Evolutionary conservation across 2,888 invertebrate species (phyloP).

Genomic region (Ichneumoninae sp.): DNA sequence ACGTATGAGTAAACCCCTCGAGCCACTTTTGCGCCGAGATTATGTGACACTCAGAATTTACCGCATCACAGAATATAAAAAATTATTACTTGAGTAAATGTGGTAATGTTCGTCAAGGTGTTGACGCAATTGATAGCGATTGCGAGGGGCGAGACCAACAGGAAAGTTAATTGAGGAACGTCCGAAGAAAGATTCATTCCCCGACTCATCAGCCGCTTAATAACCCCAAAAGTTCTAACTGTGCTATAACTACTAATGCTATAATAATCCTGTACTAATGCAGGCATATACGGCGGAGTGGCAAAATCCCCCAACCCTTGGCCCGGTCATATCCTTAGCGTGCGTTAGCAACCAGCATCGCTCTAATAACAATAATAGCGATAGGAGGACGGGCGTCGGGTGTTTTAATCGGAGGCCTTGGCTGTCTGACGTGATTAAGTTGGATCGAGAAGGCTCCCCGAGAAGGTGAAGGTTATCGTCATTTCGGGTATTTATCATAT

Average conservation of each 20-base stretch:
- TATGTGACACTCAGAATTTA: background rate
- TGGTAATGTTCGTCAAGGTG: constrained; percentile 20
- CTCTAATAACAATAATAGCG: constrained; percentile 79
- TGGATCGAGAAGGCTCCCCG: constrained; percentile 44
- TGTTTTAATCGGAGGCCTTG: constrained; percentile 81
- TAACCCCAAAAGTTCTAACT: constrained; percentile 76
- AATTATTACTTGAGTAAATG: background rate
- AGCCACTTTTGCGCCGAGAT: no score
- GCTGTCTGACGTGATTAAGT: constrained; percentile 81
- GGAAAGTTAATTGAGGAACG: constrained; percentile 76
- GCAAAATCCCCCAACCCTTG: constrained; percentile 37
- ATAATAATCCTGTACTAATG: constrained; percentile 54
- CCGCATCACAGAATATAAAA: background rate
- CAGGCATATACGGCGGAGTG: constrained; percentile 12
- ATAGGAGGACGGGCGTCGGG: constrained; percentile 76
- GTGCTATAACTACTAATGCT: constrained; percentile 48
- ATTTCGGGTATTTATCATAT: constrained; percentile 74
- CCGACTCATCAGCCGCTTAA: constrained; percentile 76
- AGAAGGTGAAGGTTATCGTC: constrained; percentile 72
- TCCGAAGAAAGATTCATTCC: constrained; percentile 73
- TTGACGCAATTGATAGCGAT: constrained; percentile 69
- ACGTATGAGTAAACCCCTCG: no score
- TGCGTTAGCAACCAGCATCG: constrained; percentile 61
- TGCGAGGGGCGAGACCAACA: constrained; percentile 36
- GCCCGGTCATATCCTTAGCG: constrained; percentile 38